phyloP scores from a whole-genome alignment of 1,140 invertebrate species.

The Ceratosolen fusciceps region DNA sequence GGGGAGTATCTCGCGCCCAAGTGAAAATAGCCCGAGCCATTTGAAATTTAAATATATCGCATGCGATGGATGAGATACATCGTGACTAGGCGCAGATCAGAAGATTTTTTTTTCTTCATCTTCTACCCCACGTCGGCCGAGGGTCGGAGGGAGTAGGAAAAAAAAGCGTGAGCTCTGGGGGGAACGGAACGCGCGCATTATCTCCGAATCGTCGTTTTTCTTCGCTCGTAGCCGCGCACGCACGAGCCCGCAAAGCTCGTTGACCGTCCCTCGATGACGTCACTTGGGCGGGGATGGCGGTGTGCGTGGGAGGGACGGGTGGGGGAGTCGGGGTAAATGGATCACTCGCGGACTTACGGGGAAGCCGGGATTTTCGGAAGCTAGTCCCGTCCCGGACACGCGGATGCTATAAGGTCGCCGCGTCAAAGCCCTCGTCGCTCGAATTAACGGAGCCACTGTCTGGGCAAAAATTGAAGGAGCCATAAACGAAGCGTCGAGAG shows the following conservation, averaged over 20 bases:
- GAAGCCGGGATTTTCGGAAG: conserved; percentile 21
- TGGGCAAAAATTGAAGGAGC: conserved; percentile 1
- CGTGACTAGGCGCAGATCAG: not conserved
- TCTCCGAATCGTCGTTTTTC: too few relatives aligned
- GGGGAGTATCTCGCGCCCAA: not conserved
- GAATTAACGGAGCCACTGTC: not conserved
- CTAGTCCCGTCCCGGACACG: conserved; percentile 12
- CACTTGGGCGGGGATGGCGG: too few relatives aligned
- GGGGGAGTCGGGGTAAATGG: too few relatives aligned
- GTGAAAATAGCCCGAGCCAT: not conserved
- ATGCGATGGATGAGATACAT: not conserved
- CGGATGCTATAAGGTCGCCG: not conserved
- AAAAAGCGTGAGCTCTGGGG: not conserved
- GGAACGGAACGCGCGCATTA: not conserved
- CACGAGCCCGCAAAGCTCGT: too few relatives aligned
- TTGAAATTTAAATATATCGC: not conserved
- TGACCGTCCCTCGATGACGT: too few relatives aligned
- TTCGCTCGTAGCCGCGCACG: too few relatives aligned
- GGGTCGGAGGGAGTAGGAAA: too few relatives aligned
- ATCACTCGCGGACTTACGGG: too few relatives aligned
- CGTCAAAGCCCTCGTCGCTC: not conserved
- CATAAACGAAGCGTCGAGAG: conserved; percentile 31
- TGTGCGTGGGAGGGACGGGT: too few relatives aligned
- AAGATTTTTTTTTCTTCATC: not conserved
- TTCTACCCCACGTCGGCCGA: too few relatives aligned